phyloP scores from a whole-genome alignment of 1,140 invertebrate genomes.

The Ceratoteleas bidentatus region DNA sequence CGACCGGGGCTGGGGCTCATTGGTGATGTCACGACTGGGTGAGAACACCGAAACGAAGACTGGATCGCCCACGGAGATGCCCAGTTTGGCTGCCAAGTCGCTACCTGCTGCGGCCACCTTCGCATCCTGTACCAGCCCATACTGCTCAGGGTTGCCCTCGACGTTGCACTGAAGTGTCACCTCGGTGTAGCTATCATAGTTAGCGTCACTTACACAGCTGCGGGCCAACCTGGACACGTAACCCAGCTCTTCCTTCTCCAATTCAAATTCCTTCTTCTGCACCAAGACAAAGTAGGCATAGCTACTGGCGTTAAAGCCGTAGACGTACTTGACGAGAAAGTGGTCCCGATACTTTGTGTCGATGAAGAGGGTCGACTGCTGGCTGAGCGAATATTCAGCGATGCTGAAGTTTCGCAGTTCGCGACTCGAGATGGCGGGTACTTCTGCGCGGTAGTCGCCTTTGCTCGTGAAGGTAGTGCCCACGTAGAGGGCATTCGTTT shows the following conservation, averaged over 20 bases:
- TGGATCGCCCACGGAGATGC: constrained; percentile 88
- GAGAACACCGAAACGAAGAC: constrained; percentile 93
- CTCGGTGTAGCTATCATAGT: constrained; percentile 97
- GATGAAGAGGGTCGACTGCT: constrained; percentile 93
- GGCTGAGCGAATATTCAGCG: constrained; percentile 91
- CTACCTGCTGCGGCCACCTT: constrained; percentile 90
- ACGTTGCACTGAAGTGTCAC: constrained; percentile 93
- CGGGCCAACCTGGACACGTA: constrained; percentile 94
- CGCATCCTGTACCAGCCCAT: constrained; percentile 95
- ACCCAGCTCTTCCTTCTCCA: constrained; percentile 92
- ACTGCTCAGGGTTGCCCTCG: constrained; percentile 82
- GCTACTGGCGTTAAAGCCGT: constrained; percentile 96
- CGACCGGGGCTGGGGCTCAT: constrained; percentile 88
- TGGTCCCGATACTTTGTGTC: constrained; percentile 97
- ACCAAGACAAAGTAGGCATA: constrained; percentile 98
- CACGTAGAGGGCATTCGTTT: constrained; percentile 91
- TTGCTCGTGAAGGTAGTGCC: constrained; percentile 96
- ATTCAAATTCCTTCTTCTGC: constrained; percentile 94
- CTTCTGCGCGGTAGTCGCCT: constrained; percentile 95
- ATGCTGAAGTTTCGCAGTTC: constrained; percentile 89
- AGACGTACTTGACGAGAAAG: constrained; percentile 96
- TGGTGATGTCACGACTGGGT: constrained; percentile 90
- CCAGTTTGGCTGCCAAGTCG: constrained; percentile 89
- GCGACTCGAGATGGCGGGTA: constrained; percentile 94
- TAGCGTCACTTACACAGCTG: constrained; percentile 95